A percentile compares a stretch with the other conserved stretches of the same genome.
Evolutionary conservation across 2,113 vertebrate genomes (phyloP).

Genomic region (Atlantisia rogersi): DNA sequence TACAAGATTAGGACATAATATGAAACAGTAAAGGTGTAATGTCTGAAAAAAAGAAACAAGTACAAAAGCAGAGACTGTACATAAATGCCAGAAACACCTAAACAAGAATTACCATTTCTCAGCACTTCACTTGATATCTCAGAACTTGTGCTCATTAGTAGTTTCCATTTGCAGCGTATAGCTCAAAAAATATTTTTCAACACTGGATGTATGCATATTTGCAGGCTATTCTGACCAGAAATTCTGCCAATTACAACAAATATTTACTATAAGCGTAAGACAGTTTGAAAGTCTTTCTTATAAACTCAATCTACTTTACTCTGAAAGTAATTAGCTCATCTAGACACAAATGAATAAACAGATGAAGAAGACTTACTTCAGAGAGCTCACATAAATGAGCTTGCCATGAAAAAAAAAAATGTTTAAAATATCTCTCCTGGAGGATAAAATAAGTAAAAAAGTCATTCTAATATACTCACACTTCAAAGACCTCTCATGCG

Average conservation of each 20-base stretch:
- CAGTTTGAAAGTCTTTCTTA: background rate
- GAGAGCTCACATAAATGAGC: background rate
- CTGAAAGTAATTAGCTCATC: background rate
- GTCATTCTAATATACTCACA: background rate
- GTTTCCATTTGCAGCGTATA: background rate
- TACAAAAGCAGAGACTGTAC: background rate
- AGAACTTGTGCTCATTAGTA: background rate
- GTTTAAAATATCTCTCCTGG: background rate
- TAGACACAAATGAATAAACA: background rate
- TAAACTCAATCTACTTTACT: background rate
- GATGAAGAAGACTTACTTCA: background rate
- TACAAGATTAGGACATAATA: background rate
- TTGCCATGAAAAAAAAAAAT: rapidly evolving
- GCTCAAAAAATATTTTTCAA: background rate
- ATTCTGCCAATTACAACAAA: background rate
- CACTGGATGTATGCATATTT: background rate
- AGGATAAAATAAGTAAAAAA: background rate
- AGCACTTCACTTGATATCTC: background rate
- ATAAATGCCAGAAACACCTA: background rate
- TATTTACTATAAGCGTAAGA: background rate
- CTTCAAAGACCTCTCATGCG: background rate
- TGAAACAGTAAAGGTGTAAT: background rate
- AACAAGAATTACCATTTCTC: background rate
- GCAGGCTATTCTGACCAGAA: background rate
- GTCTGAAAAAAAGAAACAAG: background rate